Evolutionary conservation across 2,797 vertebrate species (phyloP), one percentile per base, ranked within the genome.

Genomic region (Oryzias sinensis): DNA sequence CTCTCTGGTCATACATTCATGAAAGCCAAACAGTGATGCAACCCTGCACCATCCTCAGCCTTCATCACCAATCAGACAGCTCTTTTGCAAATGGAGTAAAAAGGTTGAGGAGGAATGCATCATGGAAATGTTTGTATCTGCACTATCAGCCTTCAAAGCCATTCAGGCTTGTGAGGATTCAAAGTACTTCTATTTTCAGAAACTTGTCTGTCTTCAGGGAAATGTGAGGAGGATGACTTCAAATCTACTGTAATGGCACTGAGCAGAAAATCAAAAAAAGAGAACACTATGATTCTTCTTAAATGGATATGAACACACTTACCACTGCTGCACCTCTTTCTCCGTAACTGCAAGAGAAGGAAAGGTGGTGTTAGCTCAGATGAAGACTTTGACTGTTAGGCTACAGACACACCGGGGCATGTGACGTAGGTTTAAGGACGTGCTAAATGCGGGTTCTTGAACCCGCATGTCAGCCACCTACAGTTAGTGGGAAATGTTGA

Each of bases 311-410:
- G 11, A 8, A 52, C 16, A 77, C 47, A 90, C 89, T 91, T 82
- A 91, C 89, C 89, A 91, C 60, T 91, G 89, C 67, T 91, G 88
- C 53, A 91, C 89, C 64, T 91, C 89, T 68, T 91, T 91, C 72
- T 91, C 89, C 25, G 89, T 90, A 72, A 91, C 89, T 91, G 87
- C n/a, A 82, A 87, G 53, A 83, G 54, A 89, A 82, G 82, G 4
- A 80, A 67, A 80, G 14, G 54, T 49, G 56, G 59, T 25, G 48
- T 84, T 74, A 88, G 69, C 43, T 56, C 11, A 27, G 41, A 70
- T 15, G 20, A 33, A 65, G 76, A 71, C 45, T 66, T 74, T 49
- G 49, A 33, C 16, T 73, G 67, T 62, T 70, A 27, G 7, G 27
- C 6, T 27, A 7, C 7, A 7, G 27, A 27, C 27, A 6, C 27